These are phyloP conservation scores for Capricornis sumatraensis DNA, from an alignment of 2,113 vertebrate species.

Conservation along the genomic window DNA sequence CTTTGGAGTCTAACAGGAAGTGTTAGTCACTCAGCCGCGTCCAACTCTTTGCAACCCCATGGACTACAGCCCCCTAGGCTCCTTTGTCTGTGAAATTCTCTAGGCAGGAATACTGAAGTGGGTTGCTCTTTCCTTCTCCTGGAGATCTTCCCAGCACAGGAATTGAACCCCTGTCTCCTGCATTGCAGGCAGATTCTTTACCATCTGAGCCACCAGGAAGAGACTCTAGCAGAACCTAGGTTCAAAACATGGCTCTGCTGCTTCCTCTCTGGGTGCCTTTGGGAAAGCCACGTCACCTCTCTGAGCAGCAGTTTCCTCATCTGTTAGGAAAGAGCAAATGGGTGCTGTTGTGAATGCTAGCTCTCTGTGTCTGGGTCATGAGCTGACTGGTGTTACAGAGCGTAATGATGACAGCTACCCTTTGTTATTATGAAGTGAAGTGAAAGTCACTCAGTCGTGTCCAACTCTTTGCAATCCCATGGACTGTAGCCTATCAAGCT, in stretches of 20 bases:
- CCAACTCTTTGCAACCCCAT: neutral
- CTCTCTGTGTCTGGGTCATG: neutral
- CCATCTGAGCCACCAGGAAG: neutral
- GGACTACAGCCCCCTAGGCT: neutral
- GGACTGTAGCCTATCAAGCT: too few relatives aligned
- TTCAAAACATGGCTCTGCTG: neutral
- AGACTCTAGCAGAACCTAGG: neutral
- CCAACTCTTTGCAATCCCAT: too few relatives aligned
- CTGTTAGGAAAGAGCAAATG: neutral
- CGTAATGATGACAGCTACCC: neutral
- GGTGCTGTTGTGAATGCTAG: neutral
- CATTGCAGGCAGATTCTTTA: neutral
- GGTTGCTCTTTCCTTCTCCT: neutral
- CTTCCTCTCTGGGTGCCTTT: neutral
- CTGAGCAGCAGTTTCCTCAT: neutral
- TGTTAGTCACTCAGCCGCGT: accelerated
- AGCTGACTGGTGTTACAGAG: neutral
- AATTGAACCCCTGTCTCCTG: neutral
- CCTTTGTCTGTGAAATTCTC: neutral
- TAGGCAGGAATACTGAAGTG: neutral
- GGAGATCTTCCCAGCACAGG: neutral
- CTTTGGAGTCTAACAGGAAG: neutral
- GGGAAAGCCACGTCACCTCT: neutral
- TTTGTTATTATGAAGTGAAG: neutral
- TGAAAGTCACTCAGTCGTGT: too few relatives aligned